Base-by-base conservation (phyloP, 2,888 invertebrate species). In the Taphrorychus bicolor region DNA sequence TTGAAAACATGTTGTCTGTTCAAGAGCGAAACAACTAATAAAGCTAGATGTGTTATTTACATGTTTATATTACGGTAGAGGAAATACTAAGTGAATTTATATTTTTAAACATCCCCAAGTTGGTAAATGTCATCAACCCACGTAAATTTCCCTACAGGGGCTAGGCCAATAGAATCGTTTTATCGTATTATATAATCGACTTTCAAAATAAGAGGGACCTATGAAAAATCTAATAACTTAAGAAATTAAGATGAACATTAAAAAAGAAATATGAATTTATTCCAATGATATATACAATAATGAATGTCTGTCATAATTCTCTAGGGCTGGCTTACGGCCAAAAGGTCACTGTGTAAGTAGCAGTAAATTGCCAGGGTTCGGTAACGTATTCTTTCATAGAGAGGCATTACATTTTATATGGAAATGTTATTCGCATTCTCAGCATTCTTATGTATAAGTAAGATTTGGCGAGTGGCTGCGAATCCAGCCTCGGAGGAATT, bases 331-430 rank as follows among this genome's bases (percentile, higher is more conserved):
- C 68, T 54, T 56, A 64, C 51, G 42, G 63, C 68, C 68, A 68
- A 68, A 63, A 68, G 63, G 63, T 68, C 68, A 62, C 59, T 63
- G 53, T 32, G 59, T 63, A 68, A 63, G 59, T 68, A 68, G 62
- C 67, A 68, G 67, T 68, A 68, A 68, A 68, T 68, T 63, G 52
- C 42, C 45, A 59, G 61, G 62, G 58, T 32, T 63, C 59, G 59
- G 49, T 63, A 68, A 63, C 68, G 63, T 68, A 68, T 68, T 68
- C 68, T 68, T 68, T 63, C 59, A 68, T 63, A 68, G 63, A 68
- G 68, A 41, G 63, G 21, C 59, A 68, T 64, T 68, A 68, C 51
- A 59, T 68, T 63, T 68, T 63, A 61, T 61, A 66, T 66, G 66
- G 61, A 67, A 59, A 62, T 67, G 59, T 67, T 67, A 62, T 67